Evolutionary conservation across 2,888 invertebrate species (phyloP), one percentile per base, ranked within the genome.

Genomic region (Tiliacea aurago): DNA sequence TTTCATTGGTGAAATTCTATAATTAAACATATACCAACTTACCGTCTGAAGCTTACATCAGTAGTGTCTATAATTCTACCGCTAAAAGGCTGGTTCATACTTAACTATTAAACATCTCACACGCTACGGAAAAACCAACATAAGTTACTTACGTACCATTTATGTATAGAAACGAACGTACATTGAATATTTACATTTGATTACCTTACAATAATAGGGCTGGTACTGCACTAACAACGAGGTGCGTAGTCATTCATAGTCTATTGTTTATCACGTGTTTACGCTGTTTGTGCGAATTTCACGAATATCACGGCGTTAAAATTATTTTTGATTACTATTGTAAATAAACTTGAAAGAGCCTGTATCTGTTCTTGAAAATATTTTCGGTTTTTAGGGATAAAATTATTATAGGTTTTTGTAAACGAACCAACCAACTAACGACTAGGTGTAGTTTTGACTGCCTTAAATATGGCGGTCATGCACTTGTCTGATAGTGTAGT

Each of bases 101-200:
- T 86, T 87, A 90, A 89, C 85, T 89, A 89, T 87, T 76, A 73
- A 80, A 79, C 78, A 80, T 73, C 63, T 79, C 85, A 86, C 90
- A 91, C 89, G 83, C 90, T 87, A 86, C 70, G 68, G 88, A 87
- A 88, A 88, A 87, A 81, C 87, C 85, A 93, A 93, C 92, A 94
- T 95, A 95, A 95, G 92, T 95, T 93, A 95, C 91, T 80, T 86
- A 86, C 51, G 68, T 84, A 86, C 51, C 67, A 59, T 75, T 68
- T 80, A 66, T 83, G 70, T 80, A 66, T 83, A 78, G 73, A 86
- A 85, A 86, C 92, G 89, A 93, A 90, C 88, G 84, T 87, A 90
- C 90, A 87, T 84, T 85, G 84, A 88, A 92, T 95, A 95, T 95
- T 94, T 95, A 95, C 95, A 95, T 87, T 88, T 88, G 71, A 76